phyloP scores from a whole-genome alignment of 2,797 vertebrate genomes.

The Pantherophis vulpinus region DNA sequence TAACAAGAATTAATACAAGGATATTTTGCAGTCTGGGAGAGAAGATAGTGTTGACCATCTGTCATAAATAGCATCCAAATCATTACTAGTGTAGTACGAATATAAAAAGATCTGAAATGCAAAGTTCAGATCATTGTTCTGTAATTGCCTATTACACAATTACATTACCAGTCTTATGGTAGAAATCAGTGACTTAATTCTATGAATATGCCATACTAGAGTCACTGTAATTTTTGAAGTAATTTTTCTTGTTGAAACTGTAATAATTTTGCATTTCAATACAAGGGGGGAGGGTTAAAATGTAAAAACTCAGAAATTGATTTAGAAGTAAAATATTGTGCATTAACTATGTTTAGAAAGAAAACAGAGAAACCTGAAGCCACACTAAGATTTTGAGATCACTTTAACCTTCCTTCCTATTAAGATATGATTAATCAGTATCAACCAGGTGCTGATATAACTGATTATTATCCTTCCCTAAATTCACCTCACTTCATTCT shows the following conservation, averaged over 20 bases:
- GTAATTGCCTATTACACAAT: background rate
- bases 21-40: background rate
- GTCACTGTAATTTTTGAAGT: background rate
- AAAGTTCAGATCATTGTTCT: background rate
- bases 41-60: background rate
- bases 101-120: background rate
- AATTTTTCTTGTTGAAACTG: background rate
- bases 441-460: background rate
- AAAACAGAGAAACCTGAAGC: background rate
- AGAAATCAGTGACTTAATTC: background rate
- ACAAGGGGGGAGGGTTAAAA: too few species aligned
- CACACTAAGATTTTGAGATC: background rate
- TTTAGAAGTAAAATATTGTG: background rate
- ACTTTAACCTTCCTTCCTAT: background rate
- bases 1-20: background rate
- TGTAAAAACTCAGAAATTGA: background rate
- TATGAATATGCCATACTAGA: background rate
- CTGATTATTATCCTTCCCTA: background rate
- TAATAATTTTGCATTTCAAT: background rate
- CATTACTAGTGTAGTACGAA: background rate
- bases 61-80: background rate
- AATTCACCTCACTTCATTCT: background rate
- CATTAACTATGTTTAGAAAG: background rate
- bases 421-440: background rate
- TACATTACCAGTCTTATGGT: background rate